Evolutionary conservation across 1,140 invertebrate species (phyloP).

Genomic region (Megalopta genalis): DNA sequence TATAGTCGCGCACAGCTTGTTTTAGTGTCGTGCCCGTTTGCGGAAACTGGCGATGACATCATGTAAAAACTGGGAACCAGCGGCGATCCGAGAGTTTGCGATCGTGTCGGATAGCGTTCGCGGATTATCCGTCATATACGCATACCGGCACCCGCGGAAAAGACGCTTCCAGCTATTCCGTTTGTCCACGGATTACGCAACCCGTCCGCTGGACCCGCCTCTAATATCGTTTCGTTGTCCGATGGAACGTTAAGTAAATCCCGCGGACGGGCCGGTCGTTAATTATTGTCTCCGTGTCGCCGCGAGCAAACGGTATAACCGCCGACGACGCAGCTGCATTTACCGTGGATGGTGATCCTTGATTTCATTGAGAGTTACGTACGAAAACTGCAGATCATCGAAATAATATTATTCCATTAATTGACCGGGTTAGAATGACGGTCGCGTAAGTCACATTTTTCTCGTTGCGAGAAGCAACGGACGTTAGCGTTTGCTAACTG

Average conservation of each 20-base stretch:
- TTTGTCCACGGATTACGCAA: slow-evolving; percentile 17
- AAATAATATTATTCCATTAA: too few relatives aligned
- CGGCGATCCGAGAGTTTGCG: not conserved
- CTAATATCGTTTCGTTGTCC: slow-evolving; percentile 1
- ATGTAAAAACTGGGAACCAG: slow-evolving; percentile 30
- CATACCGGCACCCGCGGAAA: not conserved
- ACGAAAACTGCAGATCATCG: too few relatives aligned
- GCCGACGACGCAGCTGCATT: too few relatives aligned
- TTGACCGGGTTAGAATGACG: too few relatives aligned
- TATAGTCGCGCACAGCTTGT: slow-evolving; percentile 13
- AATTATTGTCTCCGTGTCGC: not conserved
- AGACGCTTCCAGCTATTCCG: not conserved
- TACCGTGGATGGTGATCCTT: not conserved
- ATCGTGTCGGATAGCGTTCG: slow-evolving; percentile 21
- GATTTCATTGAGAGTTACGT: too few relatives aligned
- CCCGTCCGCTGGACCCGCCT: not conserved
- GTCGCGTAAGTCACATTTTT: too few relatives aligned
- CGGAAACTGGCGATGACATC: slow-evolving; percentile 46
- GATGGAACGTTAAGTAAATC: slow-evolving; percentile 8
- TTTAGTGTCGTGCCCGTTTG: slow-evolving; percentile 35
- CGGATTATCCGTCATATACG: slow-evolving; percentile 23
- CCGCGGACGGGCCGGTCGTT: not conserved
- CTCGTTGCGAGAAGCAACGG: too few relatives aligned
- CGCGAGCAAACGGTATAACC: not conserved
- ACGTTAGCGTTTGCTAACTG: too few relatives aligned